Base-by-base conservation (phyloP, 2,113 vertebrate genomes). In the Todiramphus saurophagus region DNA sequence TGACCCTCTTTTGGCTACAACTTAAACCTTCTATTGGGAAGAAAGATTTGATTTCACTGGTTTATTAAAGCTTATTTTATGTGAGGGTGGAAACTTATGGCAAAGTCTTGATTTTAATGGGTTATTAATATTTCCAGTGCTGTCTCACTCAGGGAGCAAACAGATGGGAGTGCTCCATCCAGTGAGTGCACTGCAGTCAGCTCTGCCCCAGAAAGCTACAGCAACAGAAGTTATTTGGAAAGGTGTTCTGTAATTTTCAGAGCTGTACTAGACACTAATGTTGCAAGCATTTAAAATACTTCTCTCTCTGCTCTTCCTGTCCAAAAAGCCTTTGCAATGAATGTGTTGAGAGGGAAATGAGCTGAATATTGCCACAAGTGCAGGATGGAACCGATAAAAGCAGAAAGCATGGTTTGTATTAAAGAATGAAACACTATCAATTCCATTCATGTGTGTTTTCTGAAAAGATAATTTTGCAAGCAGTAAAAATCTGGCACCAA, bases 391-490 rank as follows among this genome's bases (percentile, higher is more conserved):
- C 78, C 84, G 94, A 89, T 95, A 93, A 97, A 97, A 97, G 51
- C 76, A 94, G 86, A 91, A 92, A 96, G 80, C 76, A 90, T 83
- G 75, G 85, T 91, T 97, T 94, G 37, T 90, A 87, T 97, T 95
- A 95, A 80, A 74, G 87, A 94, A 94, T 60, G 93, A 96, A 97
- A 90, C 55, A 81, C 76, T 87, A 89, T 96, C 91, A 94, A 97
- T 96, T 90, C 87, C 58, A 94, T 95, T 95, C 79, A 80, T 90
- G 72, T 90, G 81, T 94, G 92, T 91, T 96, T 97, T 96, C 94
- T 90, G 69, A 93, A 97, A 96, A 91, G 90, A 63, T 51, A 97
- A 95, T 95, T 97, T 95, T 94, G 76, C 81, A 96, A 96, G 92
- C 80, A 96, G 35, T 96, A 97, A 97, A 97, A 97, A 81, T 87